Conservation (phyloP, 2,113 vertebrate species). For the Beaufortia kweichowensis region DNA sequence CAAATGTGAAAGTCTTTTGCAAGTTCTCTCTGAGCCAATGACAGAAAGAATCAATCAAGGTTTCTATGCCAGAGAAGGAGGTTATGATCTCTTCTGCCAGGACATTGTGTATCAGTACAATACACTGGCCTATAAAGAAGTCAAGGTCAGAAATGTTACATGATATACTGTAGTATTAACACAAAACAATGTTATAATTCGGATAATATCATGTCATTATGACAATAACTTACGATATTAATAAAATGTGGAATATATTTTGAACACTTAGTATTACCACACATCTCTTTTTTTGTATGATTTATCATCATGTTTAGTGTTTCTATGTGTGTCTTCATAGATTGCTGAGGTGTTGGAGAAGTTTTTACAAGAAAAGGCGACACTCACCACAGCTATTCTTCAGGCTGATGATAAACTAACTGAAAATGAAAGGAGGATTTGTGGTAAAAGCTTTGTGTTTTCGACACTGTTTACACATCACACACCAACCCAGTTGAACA, state of each 20-base stretch:
- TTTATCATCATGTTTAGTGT: not conserved
- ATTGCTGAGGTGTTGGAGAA: constrained; percentile 51
- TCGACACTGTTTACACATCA: not conserved
- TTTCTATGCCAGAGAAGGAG: constrained; percentile 41
- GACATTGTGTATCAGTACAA: constrained; percentile 39
- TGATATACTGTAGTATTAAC: constrained; percentile 34
- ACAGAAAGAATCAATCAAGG: constrained; percentile 1
- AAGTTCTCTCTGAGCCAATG: constrained; percentile 6
- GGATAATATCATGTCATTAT: not conserved
- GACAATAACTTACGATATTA: not conserved
- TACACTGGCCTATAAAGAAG: constrained; percentile 36
- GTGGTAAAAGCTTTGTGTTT: constrained; percentile 34
- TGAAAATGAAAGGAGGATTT: constrained; percentile 47
- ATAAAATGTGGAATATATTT: too few relatives aligned
- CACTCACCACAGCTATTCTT: constrained; percentile 50
- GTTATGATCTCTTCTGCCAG: constrained; percentile 49
- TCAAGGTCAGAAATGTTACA: constrained; percentile 16
- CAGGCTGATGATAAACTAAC: constrained; percentile 55
- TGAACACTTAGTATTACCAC: too few relatives aligned
- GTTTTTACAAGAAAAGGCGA: constrained; percentile 50
- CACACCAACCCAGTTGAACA: too few relatives aligned
- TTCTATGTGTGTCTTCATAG: constrained; percentile 22
- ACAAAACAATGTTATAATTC: not conserved
- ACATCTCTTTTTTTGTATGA: too few relatives aligned
- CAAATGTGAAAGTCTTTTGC: constrained; percentile 39